Conservation (phyloP, 2,888 invertebrate species). For the Baccha elongata region DNA sequence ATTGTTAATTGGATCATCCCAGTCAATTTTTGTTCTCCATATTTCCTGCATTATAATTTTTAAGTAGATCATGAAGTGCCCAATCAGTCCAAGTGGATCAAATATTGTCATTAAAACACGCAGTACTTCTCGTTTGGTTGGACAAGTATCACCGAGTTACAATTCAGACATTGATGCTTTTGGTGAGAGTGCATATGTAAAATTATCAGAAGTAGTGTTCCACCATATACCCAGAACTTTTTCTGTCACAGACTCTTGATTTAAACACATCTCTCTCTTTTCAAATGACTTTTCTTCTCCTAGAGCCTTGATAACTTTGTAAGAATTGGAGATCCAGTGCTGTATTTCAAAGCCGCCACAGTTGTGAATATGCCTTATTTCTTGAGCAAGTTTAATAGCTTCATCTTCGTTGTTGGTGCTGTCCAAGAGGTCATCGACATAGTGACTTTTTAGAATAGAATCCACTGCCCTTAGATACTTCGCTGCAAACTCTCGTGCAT, state of each 20-base stretch:
- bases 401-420: not conserved
- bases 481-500: conserved; percentile 28
- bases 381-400: not conserved
- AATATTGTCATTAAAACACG: conserved; percentile 6
- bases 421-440: not conserved
- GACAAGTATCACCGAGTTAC: not conserved
- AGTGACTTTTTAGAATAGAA: conserved; percentile 36
- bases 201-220: conserved; percentile 1
- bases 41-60: not conserved
- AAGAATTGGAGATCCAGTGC: conserved; percentile 63
- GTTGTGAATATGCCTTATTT: conserved; percentile 33
- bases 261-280: not conserved
- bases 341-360: conserved; percentile 52
- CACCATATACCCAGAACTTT: conserved; percentile 16
- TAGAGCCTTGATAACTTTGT: conserved; percentile 19
- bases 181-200: not conserved
- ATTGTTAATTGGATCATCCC: not conserved
- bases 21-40: not conserved
- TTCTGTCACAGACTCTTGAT: not conserved
- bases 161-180: not conserved
- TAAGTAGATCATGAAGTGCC: not conserved
- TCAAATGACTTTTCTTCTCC: not conserved
- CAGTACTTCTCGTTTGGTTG: conserved; percentile 12
- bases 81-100: not conserved
- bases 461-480: conserved; percentile 22